Base-by-base conservation (phyloP, 2,888 invertebrate species). In the Cryptus viduatorius region DNA sequence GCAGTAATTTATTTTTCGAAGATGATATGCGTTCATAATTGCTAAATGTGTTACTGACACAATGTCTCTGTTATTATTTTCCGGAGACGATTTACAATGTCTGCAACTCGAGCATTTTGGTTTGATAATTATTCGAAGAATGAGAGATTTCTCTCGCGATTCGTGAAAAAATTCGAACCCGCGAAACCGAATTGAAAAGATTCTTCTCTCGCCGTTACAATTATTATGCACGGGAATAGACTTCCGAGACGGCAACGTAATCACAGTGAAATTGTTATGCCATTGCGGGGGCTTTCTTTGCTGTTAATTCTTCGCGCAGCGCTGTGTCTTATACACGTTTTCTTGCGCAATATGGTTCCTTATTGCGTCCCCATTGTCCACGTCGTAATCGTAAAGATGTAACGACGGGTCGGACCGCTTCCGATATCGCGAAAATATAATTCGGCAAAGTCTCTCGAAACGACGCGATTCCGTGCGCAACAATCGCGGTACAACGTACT, bases 191-290 rank as follows among this genome's bases (percentile, higher is more conserved):
- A 73, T 65, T 53, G 53, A 48, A n/a, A 5, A 56, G 65, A 71
- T 68, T 29, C 37, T 29, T n/a, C 71, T 50, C 31, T 14, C 56
- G 46, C 65, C 8, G 31, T 80, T 76, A 79, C 42, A 65, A 79
- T 86, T 75, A 83, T 85, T 72, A 72, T 73, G 83, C 42, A 16
- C 37, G 42, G 56, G n/a, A 37, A 75, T 61, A 53, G 72, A 77
- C 83, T 80, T 77, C 68, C 72, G 72, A 81, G 73, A 76, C 65
- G 19, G 10, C 37, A 37, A 80, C 75, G 80, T 79, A 84, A 81
- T 37, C 65, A 53, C 59, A 44, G 64, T 67, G 83, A 85, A 86
- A 85, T 79, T 85, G 77, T 84, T 86, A 84, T 84, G 78, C 78
- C 82, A 84, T 68, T 50, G 71, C n/a, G 37, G 46, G 61, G 37